Conservation (phyloP, 2,888 invertebrate genomes). For the Ischnura elegans region DNA sequence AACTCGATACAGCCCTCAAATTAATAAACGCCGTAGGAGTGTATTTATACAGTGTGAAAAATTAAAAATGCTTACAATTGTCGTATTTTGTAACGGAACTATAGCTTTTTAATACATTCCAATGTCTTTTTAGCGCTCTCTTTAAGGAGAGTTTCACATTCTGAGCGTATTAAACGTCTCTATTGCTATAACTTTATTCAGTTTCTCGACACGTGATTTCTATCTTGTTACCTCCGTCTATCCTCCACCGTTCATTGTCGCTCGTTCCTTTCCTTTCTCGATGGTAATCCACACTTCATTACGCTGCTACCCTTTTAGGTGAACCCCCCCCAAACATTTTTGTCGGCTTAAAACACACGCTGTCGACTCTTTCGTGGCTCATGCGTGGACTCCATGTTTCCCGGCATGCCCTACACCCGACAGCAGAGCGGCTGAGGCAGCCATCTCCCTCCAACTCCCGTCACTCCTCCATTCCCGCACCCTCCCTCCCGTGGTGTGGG, state of each 20-base stretch:
- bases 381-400: conserved; percentile 60
- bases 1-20: no score
- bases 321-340: neutral
- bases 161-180: neutral
- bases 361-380: conserved; percentile 52
- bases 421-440: conserved; percentile 26
- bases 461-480: neutral
- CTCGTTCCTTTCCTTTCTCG: neutral
- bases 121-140: neutral
- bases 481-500: conserved; percentile 9
- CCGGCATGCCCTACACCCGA: conserved; percentile 59
- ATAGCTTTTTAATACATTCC: no score
- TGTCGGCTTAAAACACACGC: conserved; percentile 39
- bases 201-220: neutral
- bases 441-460: neutral
- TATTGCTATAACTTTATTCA: no score
- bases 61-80: no score
- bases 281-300: neutral
- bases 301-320: neutral
- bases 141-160: neutral
- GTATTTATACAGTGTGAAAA: no score
- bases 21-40: no score
- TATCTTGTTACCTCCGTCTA: neutral
- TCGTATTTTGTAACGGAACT: no score
- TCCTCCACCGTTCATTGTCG: neutral